A percentile compares a stretch with the other conserved stretches of the same genome.
Evolutionary conservation across 2,113 vertebrate species (phyloP).

Genomic region (Diadophis punctatus): DNA sequence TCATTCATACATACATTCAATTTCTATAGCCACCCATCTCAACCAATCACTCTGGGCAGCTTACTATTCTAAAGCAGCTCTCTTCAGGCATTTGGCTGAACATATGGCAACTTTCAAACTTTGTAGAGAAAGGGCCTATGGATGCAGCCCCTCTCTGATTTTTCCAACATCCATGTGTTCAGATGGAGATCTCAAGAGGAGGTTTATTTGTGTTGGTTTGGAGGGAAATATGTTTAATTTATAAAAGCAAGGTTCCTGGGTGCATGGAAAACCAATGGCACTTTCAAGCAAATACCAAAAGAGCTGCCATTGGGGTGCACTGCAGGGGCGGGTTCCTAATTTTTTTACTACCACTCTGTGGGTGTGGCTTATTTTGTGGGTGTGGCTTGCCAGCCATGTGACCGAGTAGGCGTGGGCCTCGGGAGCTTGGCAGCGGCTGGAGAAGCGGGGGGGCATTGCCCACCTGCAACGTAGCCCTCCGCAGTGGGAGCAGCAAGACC

Average conservation of each 20-base stretch:
- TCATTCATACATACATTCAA: not conserved
- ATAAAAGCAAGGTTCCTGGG: not conserved
- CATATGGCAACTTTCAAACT: not conserved
- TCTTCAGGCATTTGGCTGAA: not conserved
- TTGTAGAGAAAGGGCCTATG: not conserved
- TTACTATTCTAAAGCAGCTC: not conserved
- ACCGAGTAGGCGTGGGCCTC: too few species aligned
- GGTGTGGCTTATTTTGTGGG: too few species aligned
- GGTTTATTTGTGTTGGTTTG: not conserved
- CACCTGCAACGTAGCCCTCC: too few species aligned
- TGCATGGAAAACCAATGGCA: not conserved
- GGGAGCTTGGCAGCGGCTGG: too few species aligned
- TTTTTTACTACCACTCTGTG: too few species aligned
- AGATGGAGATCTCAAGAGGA: not conserved
- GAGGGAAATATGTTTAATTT: not conserved
- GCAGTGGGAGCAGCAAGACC: too few species aligned
- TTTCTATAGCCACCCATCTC: not conserved
- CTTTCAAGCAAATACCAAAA: not conserved
- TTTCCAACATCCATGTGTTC: not conserved
- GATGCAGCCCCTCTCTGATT: not conserved
- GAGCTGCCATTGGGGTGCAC: not conserved
- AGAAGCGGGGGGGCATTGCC: too few species aligned
- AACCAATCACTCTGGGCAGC: not conserved
- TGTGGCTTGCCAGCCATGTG: too few species aligned
- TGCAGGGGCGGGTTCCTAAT: too few species aligned